Evolutionary conservation across 2,797 vertebrate species (phyloP).

Genomic region (Vultur gryphus): DNA sequence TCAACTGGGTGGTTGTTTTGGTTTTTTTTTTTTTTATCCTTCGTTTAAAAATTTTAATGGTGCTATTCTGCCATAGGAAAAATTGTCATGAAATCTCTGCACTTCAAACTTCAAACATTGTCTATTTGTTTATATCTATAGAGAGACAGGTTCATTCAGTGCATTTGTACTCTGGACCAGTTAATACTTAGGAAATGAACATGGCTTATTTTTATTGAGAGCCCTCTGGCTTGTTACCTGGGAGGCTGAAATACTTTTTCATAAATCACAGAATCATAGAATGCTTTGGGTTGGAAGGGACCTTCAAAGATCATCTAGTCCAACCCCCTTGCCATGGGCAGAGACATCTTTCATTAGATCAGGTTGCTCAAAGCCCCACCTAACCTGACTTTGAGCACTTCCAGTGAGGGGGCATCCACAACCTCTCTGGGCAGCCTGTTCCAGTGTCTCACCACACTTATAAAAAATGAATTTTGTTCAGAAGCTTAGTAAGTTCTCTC

Average conservation of each 20-base stretch:
- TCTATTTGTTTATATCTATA: not conserved
- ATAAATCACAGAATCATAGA: not conserved
- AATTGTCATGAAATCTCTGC: not conserved
- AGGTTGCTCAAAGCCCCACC: not conserved
- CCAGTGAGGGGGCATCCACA: not conserved
- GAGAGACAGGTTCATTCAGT: not conserved
- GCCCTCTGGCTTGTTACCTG: not conserved
- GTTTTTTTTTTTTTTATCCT: not conserved
- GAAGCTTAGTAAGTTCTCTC: not conserved
- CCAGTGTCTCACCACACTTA: not conserved
- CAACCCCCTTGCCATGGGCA: not conserved
- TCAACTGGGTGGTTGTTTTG: not conserved
- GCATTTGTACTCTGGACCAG: not conserved
- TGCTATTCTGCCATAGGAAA: not conserved
- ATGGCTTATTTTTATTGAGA: not conserved
- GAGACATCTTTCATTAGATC: not conserved
- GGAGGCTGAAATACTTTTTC: not conserved
- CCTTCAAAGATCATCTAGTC: not conserved
- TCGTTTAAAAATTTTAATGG: not conserved
- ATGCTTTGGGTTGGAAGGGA: not conserved
- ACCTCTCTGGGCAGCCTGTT: not conserved
- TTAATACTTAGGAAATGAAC: not conserved
- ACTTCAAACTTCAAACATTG: not conserved
- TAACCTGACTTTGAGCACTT: not conserved
- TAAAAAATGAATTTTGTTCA: not conserved